Evolutionary conservation across 2,888 invertebrate species (phyloP).

Genomic region (Sericinus montela): DNA sequence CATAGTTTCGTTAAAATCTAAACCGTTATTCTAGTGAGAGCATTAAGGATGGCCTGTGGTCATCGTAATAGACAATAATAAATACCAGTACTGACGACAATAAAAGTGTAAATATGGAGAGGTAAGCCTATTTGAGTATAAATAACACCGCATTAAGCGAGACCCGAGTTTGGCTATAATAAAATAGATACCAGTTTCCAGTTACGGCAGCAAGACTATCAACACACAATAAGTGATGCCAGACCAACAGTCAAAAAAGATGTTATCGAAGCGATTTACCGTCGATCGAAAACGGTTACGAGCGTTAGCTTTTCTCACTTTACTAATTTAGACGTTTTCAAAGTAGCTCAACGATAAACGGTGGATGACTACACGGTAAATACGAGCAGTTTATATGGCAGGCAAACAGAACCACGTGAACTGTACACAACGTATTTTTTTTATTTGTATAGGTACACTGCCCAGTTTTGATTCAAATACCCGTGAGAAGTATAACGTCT

Average conservation of each 20-base stretch:
- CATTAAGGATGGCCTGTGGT: conserved; percentile 26
- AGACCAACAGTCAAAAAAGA: conserved; percentile 60
- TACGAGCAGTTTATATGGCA: conserved; percentile 69
- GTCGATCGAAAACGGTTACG: conserved; percentile 65
- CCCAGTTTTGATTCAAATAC: conserved; percentile 67
- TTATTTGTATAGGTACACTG: conserved; percentile 59
- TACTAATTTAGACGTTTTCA: conserved; percentile 75
- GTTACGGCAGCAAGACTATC: conserved; percentile 54
- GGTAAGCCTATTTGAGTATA: conserved; percentile 47
- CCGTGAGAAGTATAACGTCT: conserved; percentile 67
- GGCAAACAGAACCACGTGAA: conserved; percentile 73
- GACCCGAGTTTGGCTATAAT: conserved; percentile 55
- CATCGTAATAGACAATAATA: conserved; percentile 44
- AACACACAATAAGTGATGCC: conserved; percentile 64
- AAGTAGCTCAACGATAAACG: conserved; percentile 73
- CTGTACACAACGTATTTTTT: conserved; percentile 74
- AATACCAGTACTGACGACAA: conserved; percentile 40
- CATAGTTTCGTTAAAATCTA: background rate
- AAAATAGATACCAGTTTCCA: conserved; percentile 55
- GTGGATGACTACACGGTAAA: conserved; percentile 71
- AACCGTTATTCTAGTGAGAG: conserved; percentile 6
- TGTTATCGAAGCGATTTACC: conserved; percentile 71
- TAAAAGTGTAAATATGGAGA: conserved; percentile 50
- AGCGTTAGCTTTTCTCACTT: conserved; percentile 76
- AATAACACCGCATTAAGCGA: conserved; percentile 52